Conservation (phyloP, 2,113 vertebrate genomes). For the Sorex fumeus region DNA sequence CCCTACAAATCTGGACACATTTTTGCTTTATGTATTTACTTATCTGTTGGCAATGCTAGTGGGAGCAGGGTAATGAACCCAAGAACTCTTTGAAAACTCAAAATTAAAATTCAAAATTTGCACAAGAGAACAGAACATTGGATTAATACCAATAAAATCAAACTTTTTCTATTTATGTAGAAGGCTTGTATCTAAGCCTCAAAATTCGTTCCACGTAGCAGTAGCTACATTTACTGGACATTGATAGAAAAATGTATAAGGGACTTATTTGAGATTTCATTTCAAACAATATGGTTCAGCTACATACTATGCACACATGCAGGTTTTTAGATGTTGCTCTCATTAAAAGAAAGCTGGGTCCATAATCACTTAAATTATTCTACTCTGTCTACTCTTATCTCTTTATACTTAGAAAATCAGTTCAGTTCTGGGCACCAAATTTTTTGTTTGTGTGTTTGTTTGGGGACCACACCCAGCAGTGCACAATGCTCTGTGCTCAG, state of each 20-base stretch:
- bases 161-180: constrained; percentile 61
- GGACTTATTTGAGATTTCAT: constrained; percentile 41
- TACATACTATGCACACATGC: not conserved
- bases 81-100: not conserved
- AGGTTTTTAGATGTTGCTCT: constrained; percentile 3
- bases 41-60: too few species aligned
- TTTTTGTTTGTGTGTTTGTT: not conserved
- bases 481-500: too few species aligned
- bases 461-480: too few species aligned
- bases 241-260: constrained; percentile 30
- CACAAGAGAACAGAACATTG: constrained; percentile 48
- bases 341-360: not conserved
- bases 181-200: constrained; percentile 20
- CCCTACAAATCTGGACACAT: constrained; percentile 32
- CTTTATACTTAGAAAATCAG: constrained; percentile 44
- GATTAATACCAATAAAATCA: constrained; percentile 63
- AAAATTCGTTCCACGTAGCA: constrained; percentile 8
- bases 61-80: too few species aligned
- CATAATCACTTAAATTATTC: constrained; percentile 40
- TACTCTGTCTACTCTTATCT: constrained; percentile 37
- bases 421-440: constrained; percentile 47
- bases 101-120: constrained; percentile 69
- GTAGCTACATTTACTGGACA: not conserved
- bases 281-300: constrained; percentile 24
- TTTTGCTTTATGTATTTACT: not conserved